A percentile compares a stretch with the other conserved stretches of the same genome.
These are phyloP conservation scores for Dascillus cervinus DNA, from an alignment of 2,888 invertebrate genomes.

Conservation along the genomic window DNA sequence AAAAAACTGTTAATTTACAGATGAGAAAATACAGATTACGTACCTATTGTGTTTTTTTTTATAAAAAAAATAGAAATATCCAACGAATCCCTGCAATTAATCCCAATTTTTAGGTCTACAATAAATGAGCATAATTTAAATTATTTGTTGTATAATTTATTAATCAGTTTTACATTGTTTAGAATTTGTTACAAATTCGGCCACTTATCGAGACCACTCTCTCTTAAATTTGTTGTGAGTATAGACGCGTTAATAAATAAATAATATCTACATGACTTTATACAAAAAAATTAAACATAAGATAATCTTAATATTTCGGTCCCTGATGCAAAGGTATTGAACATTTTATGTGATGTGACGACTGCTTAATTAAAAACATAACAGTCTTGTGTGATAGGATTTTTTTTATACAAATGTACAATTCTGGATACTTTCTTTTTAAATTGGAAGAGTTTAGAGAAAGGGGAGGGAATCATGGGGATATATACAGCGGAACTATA, in stretches of 20 bases:
- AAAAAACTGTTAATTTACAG: conserved; percentile 22
- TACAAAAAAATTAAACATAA: conserved; percentile 38
- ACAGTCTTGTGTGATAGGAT: conserved; percentile 25
- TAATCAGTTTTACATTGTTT: conserved; percentile 31
- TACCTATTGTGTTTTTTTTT: conserved; percentile 16
- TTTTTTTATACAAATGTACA: conserved; percentile 26
- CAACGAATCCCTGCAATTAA: conserved; percentile 1
- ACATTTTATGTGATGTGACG: conserved; percentile 16
- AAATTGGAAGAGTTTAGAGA: conserved; percentile 11
- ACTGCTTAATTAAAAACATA: conserved; percentile 19
- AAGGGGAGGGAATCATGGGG: too few species aligned
- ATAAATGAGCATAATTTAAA: conserved; percentile 12
- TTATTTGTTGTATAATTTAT: conserved; percentile 31
- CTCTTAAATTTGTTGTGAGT: conserved; percentile 43
- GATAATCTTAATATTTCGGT: conserved; percentile 32
- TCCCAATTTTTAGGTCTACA: conserved; percentile 25
- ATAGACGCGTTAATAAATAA: conserved; percentile 44
- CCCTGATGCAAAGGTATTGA: conserved; percentile 34
- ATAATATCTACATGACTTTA: conserved; percentile 44
- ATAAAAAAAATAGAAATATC: too few species aligned
- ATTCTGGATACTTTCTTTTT: conserved; percentile 10
- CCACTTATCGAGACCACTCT: conserved; percentile 27
- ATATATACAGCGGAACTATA: conserved; percentile 15
- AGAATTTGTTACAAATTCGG: conserved; percentile 19
- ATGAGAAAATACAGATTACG: conserved; percentile 18